Base-by-base conservation (phyloP, 2,888 invertebrate species). In the Torymus tubicola region DNA sequence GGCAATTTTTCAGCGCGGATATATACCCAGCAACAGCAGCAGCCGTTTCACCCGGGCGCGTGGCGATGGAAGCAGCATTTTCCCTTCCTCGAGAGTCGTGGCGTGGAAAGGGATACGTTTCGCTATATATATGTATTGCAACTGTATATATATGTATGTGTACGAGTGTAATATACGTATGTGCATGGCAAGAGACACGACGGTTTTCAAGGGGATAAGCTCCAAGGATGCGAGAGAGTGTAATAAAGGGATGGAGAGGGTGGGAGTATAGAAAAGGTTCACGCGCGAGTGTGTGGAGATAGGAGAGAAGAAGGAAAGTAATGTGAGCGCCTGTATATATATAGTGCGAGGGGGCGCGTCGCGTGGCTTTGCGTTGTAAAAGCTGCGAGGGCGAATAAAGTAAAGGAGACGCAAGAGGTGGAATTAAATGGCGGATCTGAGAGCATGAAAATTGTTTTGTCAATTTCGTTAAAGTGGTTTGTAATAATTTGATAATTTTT, bases 211-310 rank as follows among this genome's bases (percentile, higher is more conserved):
- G 71, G 71, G 71, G 64, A 77, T 71, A 58, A 77, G 64, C 77
- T 14, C 10, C 73, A 14, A 50, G 18, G 71, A 71, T 42, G 60
- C 8, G 60, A 50, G 13, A 50, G 13, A 57, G 21, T 14, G 65
- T 55, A 70, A 70, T 70, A 70, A 70, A 77, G 70, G 63, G 72
- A 81, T 69, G 80, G 81, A 82, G 81, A 80, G 81, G 83, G 80
- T 77, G 84, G 85, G n/a, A 21, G 21, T 21, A 21, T 21, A 83
- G 84, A 85, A 80, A 82, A 86, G 84, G 85, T 81, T 85, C 84
- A 83, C 83, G 84, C 85, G 82, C n/a, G 86, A 2, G 16, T 8
- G 16, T 58, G 60, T 60, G 11, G 16, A 60, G 60, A 60, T 18
- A 16, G 11, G n/a, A 10, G 60, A 12, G 60, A 16, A 60, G 16